A percentile compares a stretch with the other conserved stretches of the same genome.
Conservation (phyloP, 2,888 invertebrate genomes). For the Ennomos erosarius region DNA sequence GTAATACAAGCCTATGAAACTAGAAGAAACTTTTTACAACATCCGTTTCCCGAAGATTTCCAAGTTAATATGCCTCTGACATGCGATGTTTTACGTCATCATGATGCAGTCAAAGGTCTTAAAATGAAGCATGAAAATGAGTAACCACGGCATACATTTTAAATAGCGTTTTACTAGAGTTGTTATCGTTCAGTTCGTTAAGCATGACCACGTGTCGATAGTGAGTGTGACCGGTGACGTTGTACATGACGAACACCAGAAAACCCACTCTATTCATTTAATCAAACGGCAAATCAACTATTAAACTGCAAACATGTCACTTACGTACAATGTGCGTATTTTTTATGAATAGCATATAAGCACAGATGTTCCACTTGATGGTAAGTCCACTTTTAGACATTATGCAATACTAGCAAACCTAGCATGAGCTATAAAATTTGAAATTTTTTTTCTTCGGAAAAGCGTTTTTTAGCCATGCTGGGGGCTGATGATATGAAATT, state of each 20-base stretch:
- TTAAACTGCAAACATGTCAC: too few species aligned
- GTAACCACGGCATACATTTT: constrained; percentile 59
- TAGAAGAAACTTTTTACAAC: constrained; percentile 24
- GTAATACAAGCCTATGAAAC: constrained; percentile 8
- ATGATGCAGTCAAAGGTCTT: constrained; percentile 29
- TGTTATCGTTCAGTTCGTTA: constrained; percentile 62
- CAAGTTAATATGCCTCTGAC: constrained; percentile 20
- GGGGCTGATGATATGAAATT: too few species aligned
- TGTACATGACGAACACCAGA: constrained; percentile 9
- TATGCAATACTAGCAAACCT: too few species aligned
- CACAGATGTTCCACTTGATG: too few species aligned
- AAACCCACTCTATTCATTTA: background rate
- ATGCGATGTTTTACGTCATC: constrained; percentile 29
- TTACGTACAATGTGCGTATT: too few species aligned
- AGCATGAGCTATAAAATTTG: too few species aligned
- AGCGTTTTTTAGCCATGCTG: too few species aligned
- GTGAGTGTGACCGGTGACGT: constrained; percentile 13
- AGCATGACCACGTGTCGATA: constrained; percentile 55
- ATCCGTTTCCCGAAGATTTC: constrained; percentile 31
- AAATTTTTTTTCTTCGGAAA: too few species aligned
- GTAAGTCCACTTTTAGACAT: too few species aligned
- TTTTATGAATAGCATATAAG: too few species aligned
- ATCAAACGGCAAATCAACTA: background rate
- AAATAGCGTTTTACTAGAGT: constrained; percentile 54
- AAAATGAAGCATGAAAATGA: constrained; percentile 52